phyloP scores from a whole-genome alignment of 2,888 invertebrate species.

The Noctuana brunneofusca region DNA sequence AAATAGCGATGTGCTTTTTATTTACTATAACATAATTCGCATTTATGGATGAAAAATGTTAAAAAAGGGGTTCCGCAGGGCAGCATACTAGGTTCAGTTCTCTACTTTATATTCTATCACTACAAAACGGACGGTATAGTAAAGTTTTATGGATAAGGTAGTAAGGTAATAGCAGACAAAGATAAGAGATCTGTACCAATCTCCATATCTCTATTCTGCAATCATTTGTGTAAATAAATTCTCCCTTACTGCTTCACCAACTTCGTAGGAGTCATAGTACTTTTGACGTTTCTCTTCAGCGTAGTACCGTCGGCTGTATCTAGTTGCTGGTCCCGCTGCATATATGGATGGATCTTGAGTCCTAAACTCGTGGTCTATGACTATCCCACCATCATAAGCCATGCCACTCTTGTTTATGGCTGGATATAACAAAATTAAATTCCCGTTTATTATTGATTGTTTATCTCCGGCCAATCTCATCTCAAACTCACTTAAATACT shows the following conservation, averaged over 20 bases:
- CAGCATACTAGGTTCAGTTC: too few relatives aligned
- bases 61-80: too few relatives aligned
- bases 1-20: too few relatives aligned
- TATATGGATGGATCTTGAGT: conserved; percentile 86
- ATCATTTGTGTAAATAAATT: background rate
- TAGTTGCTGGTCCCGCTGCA: conserved; percentile 86
- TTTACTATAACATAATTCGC: too few relatives aligned
- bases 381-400: conserved; percentile 84
- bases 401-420: conserved; percentile 82
- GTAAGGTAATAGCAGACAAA: too few relatives aligned
- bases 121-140: too few relatives aligned
- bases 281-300: conserved; percentile 79
- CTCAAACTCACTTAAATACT: conserved; percentile 15
- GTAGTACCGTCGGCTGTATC: conserved; percentile 82
- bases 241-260: conserved; percentile 80
- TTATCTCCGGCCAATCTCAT: conserved; percentile 6
- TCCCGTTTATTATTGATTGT: background rate
- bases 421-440: conserved; percentile 37
- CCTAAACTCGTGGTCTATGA: conserved; percentile 83
- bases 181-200: too few relatives aligned
- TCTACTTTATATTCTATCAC: too few relatives aligned
- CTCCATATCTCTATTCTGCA: too few relatives aligned
- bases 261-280: conserved; percentile 84
- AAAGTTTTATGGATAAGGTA: too few relatives aligned
- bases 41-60: too few relatives aligned